phyloP scores from a whole-genome alignment of 2,113 vertebrate species.

The Crotalus viridis region DNA sequence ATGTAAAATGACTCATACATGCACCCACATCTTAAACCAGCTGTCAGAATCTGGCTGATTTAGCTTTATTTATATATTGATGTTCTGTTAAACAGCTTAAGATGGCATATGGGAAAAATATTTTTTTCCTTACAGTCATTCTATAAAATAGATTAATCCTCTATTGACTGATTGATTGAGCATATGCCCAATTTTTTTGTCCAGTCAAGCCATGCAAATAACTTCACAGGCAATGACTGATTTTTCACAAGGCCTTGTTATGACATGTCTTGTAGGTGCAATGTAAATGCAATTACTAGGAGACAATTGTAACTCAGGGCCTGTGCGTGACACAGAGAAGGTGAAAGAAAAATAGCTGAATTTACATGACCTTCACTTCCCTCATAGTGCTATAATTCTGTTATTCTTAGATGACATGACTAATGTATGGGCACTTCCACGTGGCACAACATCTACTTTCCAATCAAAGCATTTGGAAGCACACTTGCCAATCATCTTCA shows the following conservation, averaged over 20 bases:
- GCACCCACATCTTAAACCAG: not conserved
- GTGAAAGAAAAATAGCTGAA: not conserved
- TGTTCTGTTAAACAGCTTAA: not conserved
- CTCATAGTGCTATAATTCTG: not conserved
- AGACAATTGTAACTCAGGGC: not conserved
- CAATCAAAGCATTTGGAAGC: not conserved
- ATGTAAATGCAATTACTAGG: not conserved
- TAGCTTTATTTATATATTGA: not conserved
- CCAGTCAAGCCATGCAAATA: not conserved
- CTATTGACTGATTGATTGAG: not conserved
- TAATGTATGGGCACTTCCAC: slow-evolving; percentile 32
- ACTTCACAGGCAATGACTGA: not conserved
- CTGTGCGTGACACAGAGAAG: not conserved
- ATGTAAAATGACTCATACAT: not conserved
- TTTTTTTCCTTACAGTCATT: slow-evolving; percentile 8
- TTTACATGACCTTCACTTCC: not conserved
- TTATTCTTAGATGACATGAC: not conserved
- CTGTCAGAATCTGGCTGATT: not conserved
- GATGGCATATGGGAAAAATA: not conserved
- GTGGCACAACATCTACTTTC: not conserved
- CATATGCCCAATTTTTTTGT: not conserved
- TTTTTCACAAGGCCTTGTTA: not conserved
- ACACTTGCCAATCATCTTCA: not conserved
- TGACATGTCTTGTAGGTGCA: not conserved
- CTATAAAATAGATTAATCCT: not conserved